Evolutionary conservation across 2,888 invertebrate genomes (phyloP).

Genomic region (Orthosia gracilis): DNA sequence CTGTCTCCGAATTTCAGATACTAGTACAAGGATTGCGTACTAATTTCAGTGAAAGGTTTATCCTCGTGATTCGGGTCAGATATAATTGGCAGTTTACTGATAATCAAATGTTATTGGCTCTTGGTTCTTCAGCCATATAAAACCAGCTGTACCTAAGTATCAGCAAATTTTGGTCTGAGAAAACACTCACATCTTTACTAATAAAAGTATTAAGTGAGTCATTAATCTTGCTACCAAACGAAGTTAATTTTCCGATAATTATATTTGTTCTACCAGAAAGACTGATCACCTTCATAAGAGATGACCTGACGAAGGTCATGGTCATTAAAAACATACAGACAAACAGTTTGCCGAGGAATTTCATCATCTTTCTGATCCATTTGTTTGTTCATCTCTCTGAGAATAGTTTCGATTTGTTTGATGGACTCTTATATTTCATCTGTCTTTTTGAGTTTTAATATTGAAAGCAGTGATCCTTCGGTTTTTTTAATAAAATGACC

Average conservation of each 20-base stretch:
- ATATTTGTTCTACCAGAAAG: constrained; percentile 13
- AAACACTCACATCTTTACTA: constrained; percentile 1
- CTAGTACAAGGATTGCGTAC: not conserved
- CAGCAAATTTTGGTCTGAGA: constrained; percentile 2
- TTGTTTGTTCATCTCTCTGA: constrained; percentile 15
- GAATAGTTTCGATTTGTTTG: constrained; percentile 21
- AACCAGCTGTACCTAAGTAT: not conserved
- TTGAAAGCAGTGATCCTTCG: not conserved
- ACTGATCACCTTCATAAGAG: constrained; percentile 13
- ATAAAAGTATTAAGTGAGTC: not conserved
- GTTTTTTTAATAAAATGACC: too few relatives aligned
- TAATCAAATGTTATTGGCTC: constrained; percentile 13
- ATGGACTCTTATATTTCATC: not conserved
- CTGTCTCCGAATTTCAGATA: not conserved
- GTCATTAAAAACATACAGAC: constrained; percentile 8
- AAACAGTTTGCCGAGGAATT: constrained; percentile 12
- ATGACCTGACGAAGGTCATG: constrained; percentile 10
- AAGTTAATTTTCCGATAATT: constrained; percentile 12
- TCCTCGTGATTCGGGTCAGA: constrained; percentile 16
- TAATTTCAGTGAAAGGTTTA: not conserved
- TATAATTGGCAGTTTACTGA: constrained; percentile 14
- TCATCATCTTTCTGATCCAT: constrained; percentile 31
- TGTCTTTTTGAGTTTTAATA: not conserved
- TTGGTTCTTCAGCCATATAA: not conserved
- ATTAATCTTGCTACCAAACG: constrained; percentile 20